Evolutionary conservation across 2,888 invertebrate species (phyloP).

Genomic region (Phrixothrix hirtus): DNA sequence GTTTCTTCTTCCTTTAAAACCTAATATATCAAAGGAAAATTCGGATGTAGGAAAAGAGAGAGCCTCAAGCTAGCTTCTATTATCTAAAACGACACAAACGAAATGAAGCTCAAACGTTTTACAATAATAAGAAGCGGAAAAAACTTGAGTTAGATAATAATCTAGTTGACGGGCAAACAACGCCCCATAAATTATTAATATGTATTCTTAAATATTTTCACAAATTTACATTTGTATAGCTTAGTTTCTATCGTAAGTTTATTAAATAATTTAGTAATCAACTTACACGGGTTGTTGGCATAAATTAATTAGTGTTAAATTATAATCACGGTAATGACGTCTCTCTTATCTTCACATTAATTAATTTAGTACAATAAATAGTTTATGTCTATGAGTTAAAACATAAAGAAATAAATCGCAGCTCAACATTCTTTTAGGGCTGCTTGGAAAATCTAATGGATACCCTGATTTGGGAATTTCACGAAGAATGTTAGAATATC

Average conservation of each 20-base stretch:
- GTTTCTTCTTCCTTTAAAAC: constrained; percentile 16
- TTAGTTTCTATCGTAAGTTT: not conserved
- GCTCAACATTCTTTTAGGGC: too few relatives aligned
- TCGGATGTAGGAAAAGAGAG: constrained; percentile 6
- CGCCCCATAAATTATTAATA: not conserved
- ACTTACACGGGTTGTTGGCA: too few relatives aligned
- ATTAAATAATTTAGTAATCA: too few relatives aligned
- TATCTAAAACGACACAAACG: constrained; percentile 18
- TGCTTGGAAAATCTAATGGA: too few relatives aligned
- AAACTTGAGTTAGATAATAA: constrained; percentile 13
- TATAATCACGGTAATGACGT: too few relatives aligned
- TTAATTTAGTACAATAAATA: too few relatives aligned
- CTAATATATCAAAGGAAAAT: constrained; percentile 18
- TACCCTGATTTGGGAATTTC: too few relatives aligned
- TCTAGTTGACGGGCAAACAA: constrained; percentile 7
- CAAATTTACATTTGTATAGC: not conserved
- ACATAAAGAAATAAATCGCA: too few relatives aligned
- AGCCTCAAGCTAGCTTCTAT: constrained; percentile 14
- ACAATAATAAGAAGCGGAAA: constrained; percentile 11
- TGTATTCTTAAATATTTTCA: not conserved
- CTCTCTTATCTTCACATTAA: too few relatives aligned
- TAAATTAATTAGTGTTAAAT: too few relatives aligned
- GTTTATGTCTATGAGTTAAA: too few relatives aligned
- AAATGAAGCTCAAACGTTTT: constrained; percentile 9
- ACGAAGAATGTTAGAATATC: too few relatives aligned